Evolutionary conservation across 2,113 vertebrate species (phyloP).

Genomic region (Megaleporinus macrocephalus): DNA sequence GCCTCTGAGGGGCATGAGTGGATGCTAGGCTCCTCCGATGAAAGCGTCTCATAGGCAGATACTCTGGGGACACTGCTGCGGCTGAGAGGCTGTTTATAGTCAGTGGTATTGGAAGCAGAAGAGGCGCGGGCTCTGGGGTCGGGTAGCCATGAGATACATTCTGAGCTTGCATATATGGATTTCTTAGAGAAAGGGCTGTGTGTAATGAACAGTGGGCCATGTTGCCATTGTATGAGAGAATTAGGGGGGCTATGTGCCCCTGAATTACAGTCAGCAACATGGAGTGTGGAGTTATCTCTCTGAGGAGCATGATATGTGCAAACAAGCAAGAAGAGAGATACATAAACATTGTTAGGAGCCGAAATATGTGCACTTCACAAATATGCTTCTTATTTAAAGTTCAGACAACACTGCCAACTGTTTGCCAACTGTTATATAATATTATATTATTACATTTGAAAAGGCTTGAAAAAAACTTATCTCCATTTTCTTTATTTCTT

Average conservation of each 20-base stretch:
- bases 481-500: no score
- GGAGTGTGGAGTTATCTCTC: conserved; percentile 67
- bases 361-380: background rate
- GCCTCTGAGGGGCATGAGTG: conserved; percentile 23
- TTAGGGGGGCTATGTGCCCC: conserved; percentile 17
- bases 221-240: background rate
- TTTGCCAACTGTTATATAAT: no score
- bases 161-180: conserved; percentile 70
- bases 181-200: conserved; percentile 70
- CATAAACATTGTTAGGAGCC: background rate
- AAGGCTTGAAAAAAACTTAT: no score
- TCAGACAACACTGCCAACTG: background rate
- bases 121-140: conserved; percentile 49
- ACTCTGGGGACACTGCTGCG: conserved; percentile 10
- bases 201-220: conserved; percentile 13
- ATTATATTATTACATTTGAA: no score
- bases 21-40: conserved; percentile 13
- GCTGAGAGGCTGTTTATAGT: conserved; percentile 19
- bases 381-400: background rate
- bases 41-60: background rate
- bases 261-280: conserved; percentile 59
- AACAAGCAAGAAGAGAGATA: conserved; percentile 16
- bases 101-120: conserved; percentile 20
- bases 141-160: conserved; percentile 63
- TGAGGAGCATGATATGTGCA: conserved; percentile 24